Evolutionary conservation across 1,140 invertebrate species (phyloP).

Genomic region (Reticulitermes speratus): DNA sequence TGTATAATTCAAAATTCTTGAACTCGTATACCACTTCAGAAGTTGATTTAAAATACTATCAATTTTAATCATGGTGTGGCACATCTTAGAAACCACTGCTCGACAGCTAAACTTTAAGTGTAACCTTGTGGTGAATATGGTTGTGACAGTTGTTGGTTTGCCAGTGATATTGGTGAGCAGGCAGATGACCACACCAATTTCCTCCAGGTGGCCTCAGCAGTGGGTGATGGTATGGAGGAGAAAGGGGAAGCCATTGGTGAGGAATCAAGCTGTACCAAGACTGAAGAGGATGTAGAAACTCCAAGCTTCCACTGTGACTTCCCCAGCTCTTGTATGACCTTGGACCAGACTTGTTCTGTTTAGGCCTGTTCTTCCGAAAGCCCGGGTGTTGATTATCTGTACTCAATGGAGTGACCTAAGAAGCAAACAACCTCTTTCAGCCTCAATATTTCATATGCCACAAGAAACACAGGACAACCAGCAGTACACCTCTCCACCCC

Average conservation of each 20-base stretch:
- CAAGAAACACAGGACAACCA: background rate
- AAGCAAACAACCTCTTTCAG: background rate
- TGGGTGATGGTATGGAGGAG: slow-evolving; percentile 37
- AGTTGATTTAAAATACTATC: no score
- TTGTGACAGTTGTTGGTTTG: slow-evolving; percentile 13
- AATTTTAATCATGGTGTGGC: no score
- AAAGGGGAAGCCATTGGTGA: slow-evolving; percentile 37
- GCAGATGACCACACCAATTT: slow-evolving; percentile 16
- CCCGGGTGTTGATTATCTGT: slow-evolving; percentile 30
- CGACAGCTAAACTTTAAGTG: slow-evolving; percentile 33
- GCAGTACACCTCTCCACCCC: no score
- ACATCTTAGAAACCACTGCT: background rate
- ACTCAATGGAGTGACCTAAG: slow-evolving; percentile 29
- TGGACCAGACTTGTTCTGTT: slow-evolving; percentile 20
- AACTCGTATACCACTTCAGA: no score
- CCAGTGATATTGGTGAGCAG: background rate
- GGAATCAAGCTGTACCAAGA: slow-evolving; percentile 39
- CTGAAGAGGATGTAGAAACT: slow-evolving; percentile 23
- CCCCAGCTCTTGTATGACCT: slow-evolving; percentile 26
- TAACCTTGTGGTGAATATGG: slow-evolving; percentile 30
- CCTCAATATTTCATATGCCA: background rate
- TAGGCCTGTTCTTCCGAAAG: background rate
- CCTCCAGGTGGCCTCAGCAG: slow-evolving; percentile 16
- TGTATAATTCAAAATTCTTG: background rate
- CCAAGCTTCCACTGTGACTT: background rate